phyloP scores from a whole-genome alignment of 2,797 vertebrate species.

The Discoglossus pictus region DNA sequence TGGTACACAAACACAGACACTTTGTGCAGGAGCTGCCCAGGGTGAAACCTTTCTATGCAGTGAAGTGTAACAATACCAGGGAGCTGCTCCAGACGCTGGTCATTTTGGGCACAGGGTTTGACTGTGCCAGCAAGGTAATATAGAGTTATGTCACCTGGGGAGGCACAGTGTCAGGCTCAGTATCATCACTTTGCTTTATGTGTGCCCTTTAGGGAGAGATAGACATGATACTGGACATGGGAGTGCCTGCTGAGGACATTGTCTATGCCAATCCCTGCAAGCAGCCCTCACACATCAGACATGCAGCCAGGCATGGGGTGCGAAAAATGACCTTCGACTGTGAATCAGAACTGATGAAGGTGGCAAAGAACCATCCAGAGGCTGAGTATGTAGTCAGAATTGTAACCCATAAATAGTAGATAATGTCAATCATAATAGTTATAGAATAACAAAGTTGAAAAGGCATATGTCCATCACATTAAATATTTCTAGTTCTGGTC shows the following conservation, averaged over 20 bases:
- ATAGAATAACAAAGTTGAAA: background rate
- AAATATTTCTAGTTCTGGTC: too few species aligned
- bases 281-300: constrained; percentile 53
- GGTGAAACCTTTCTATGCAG: constrained; percentile 88
- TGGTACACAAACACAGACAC: constrained; percentile 88
- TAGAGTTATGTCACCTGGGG: background rate
- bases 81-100: constrained; percentile 84
- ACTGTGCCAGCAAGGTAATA: constrained; percentile 96
- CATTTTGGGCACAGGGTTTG: constrained; percentile 87
- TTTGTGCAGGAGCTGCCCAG: constrained; percentile 87
- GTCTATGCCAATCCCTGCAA: constrained; percentile 61
- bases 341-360: constrained; percentile 58
- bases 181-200: too few species aligned
- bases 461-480: too few species aligned
- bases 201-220: constrained; percentile 58
- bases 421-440: background rate
- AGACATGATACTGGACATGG: constrained; percentile 53
- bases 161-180: background rate
- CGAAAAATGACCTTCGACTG: constrained; percentile 60
- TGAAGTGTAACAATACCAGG: constrained; percentile 91
- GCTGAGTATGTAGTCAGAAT: background rate
- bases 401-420: too few species aligned
- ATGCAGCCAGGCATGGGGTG: constrained; percentile 51
- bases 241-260: constrained; percentile 52
- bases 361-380: constrained; percentile 47